Percentiles rank a stretch among this genome's conserved stretches.
Conservation (phyloP, 2,888 invertebrate genomes). For the Uloborus plumipes region DNA sequence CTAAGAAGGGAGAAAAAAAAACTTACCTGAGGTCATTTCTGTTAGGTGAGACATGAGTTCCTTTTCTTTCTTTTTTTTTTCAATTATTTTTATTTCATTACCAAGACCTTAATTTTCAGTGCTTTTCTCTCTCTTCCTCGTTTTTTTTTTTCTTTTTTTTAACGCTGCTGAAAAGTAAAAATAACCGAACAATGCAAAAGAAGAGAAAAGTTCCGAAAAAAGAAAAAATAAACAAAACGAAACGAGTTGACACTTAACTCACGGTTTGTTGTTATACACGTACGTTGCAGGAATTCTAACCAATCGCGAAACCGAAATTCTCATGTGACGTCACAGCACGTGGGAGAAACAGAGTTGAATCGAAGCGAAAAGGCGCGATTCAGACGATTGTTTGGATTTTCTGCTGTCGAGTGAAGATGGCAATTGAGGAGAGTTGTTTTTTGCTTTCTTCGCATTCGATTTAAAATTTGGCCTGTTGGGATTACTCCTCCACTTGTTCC, state of each 20-base stretch:
- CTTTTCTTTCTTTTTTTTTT: too few relatives aligned
- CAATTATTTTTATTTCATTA: too few relatives aligned
- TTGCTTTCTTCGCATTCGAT: too few relatives aligned
- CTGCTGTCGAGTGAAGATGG: not conserved
- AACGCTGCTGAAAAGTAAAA: not conserved
- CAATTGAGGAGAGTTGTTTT: too few relatives aligned
- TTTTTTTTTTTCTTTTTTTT: not conserved
- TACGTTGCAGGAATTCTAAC: conserved; percentile 11
- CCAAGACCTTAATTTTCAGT: too few relatives aligned
- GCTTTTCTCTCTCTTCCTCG: too few relatives aligned
- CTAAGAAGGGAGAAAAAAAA: too few relatives aligned
- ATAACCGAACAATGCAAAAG: not conserved
- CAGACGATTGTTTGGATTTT: conserved; percentile 44
- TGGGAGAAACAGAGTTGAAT: conserved; percentile 53
- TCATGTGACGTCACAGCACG: conserved; percentile 48
- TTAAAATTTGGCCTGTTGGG: too few relatives aligned
- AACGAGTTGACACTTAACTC: conserved; percentile 4
- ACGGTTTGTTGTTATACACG: conserved; percentile 47
- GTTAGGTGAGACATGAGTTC: too few relatives aligned
- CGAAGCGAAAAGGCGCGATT: conserved; percentile 43
- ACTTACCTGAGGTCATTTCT: too few relatives aligned
- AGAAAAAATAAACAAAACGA: conserved; percentile 19
- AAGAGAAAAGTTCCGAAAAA: conserved; percentile 10
- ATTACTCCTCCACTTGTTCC: too few relatives aligned
- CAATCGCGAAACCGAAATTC: conserved; percentile 24